Base-by-base conservation (phyloP, 2,888 invertebrate genomes). In the Megaustenia siamemsis region DNA sequence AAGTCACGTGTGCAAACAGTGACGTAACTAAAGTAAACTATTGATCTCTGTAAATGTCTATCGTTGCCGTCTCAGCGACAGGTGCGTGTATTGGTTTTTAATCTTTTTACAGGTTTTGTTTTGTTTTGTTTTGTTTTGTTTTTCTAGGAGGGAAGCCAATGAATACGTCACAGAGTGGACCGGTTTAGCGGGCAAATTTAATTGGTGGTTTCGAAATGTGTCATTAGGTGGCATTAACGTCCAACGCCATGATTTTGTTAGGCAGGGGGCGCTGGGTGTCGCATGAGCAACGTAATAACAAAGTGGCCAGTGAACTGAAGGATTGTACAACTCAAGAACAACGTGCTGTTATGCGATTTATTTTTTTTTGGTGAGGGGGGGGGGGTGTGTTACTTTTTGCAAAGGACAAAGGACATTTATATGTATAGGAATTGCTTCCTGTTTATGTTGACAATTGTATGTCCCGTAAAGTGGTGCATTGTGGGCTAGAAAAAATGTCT, bases 361-460 rank as follows among this genome's bases (percentile, higher is more conserved):
- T 18, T 12, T 24, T 43, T 0, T n/a, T n/a, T n/a, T n/a, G n/a
- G n/a, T n/a, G n/a, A n/a, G n/a, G n/a, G n/a, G n/a, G n/a, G n/a
- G n/a, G n/a, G n/a, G n/a, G n/a, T n/a, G n/a, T n/a, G n/a, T n/a
- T n/a, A n/a, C n/a, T n/a, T n/a, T n/a, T n/a, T n/a, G 45, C 43
- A 71, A 71, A 71, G 45, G 71, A 45, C 45, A 71, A 71, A 71
- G 40, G n/a, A 71, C 8, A 71, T 71, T 43, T 45, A 43, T n/a
- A 71, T n/a, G n/a, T n/a, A n/a, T n/a, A 71, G n/a, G 45, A 43
- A 71, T 43, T 71, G 43, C n/a, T 43, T n/a, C 71, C 40, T 71
- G 43, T 71, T 71, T 43, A 71, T 45, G 71, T 12, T 71, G 71
- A 71, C n/a, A 43, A 71, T 12, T 71, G 71, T 71, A 43, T 71